Evolutionary conservation across 2,113 vertebrate species (phyloP).

Genomic region (Bufo bufo): DNA sequence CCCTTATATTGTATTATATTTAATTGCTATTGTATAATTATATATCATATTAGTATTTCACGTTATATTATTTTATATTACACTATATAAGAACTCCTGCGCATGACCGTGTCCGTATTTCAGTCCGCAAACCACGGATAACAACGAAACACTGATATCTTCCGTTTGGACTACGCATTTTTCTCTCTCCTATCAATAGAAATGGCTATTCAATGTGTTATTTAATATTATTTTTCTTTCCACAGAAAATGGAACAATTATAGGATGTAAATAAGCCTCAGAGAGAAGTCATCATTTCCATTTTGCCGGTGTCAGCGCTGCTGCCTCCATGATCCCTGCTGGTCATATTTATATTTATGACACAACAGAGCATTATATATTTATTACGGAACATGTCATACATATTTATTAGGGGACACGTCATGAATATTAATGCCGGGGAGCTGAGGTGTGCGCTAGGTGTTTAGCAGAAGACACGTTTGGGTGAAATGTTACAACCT

Average conservation of each 20-base stretch:
- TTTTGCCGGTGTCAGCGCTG: not conserved
- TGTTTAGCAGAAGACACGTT: conserved; percentile 13
- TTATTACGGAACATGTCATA: conserved; percentile 27
- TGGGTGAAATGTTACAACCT: conserved; percentile 37
- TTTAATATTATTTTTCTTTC: not conserved
- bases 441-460: conserved; percentile 14
- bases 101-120: no score
- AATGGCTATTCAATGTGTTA: no score
- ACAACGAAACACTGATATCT: no score
- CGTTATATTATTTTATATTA: no score
- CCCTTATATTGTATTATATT: no score
- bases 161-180: no score
- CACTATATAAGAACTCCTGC: no score
- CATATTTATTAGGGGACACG: not conserved
- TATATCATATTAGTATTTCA: no score
- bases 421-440: conserved; percentile 11
- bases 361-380: conserved; percentile 36
- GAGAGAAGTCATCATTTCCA: not conserved
- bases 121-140: no score
- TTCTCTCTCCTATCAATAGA: no score
- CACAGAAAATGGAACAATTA: not conserved
- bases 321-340: conserved; percentile 1
- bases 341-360: conserved; percentile 43
- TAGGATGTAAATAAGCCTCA: not conserved
- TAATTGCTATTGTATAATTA: no score